A percentile compares a stretch with the other conserved stretches of the same genome.
Conservation (phyloP, 37 sponge, comb jelly and placozoan genomes). For the Ephydatia muelleri region DNA sequence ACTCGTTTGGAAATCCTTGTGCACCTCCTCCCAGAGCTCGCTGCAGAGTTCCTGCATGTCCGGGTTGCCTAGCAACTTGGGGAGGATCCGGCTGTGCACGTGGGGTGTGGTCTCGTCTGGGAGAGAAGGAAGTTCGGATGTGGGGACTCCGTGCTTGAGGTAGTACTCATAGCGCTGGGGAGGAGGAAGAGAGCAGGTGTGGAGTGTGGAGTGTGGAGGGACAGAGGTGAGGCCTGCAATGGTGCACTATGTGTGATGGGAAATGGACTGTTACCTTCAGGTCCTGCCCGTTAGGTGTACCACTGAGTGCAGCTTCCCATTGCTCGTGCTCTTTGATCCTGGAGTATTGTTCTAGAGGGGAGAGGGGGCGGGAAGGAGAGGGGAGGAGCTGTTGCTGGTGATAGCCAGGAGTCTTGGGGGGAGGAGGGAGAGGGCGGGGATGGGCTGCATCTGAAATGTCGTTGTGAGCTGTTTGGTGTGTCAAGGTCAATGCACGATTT, state of each 20-base stretch:
- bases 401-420: slow-evolving; percentile 63
- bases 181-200: not conserved
- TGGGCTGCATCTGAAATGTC: not conserved
- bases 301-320: slow-evolving; percentile 25
- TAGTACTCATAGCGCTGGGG: slow-evolving; percentile 87
- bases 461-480: slow-evolving; percentile 10
- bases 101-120: slow-evolving; percentile 42
- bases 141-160: slow-evolving; percentile 59
- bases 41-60: slow-evolving; percentile 45
- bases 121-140: slow-evolving; percentile 61
- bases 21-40: slow-evolving; percentile 68
- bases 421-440: slow-evolving; percentile 46
- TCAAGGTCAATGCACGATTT: not conserved
- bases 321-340: slow-evolving; percentile 36
- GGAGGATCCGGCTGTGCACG: slow-evolving; percentile 42
- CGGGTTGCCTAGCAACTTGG: slow-evolving; percentile 47
- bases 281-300: slow-evolving; percentile 64
- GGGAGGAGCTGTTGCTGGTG: slow-evolving; percentile 47
- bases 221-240: not conserved
- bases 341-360: slow-evolving; percentile 73
- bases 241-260: not conserved
- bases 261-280: slow-evolving; percentile 49
- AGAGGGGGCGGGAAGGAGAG: slow-evolving; percentile 73
- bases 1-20: slow-evolving; percentile 73
- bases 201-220: not conserved